Conservation (phyloP, 2,797 vertebrate genomes). For the Molossus molossus region DNA sequence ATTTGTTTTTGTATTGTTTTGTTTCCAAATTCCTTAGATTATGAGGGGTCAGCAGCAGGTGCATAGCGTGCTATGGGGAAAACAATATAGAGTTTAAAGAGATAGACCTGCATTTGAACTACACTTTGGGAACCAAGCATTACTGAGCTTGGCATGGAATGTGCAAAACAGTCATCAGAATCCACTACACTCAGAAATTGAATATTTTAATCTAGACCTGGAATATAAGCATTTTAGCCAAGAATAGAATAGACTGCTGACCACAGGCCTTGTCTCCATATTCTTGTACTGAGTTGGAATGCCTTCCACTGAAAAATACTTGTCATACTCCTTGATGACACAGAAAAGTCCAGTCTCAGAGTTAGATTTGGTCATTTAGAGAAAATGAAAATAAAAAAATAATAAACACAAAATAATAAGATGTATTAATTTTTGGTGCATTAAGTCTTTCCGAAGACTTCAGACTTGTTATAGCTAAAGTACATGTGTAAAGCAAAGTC, state of each 20-base stretch:
- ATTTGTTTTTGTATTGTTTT: conserved; percentile 9
- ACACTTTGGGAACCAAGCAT: not conserved
- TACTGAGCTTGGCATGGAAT: not conserved
- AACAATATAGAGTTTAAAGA: not conserved
- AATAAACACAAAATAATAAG: not conserved
- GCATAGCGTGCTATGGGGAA: not conserved
- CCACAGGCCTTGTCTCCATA: not conserved
- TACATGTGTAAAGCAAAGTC: not conserved
- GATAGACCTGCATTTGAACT: not conserved
- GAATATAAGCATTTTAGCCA: not conserved
- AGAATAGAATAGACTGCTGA: not conserved
- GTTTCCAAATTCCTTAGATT: not conserved
- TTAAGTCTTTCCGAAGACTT: conserved; percentile 31
- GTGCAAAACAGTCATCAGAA: not conserved
- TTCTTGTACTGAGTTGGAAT: not conserved
- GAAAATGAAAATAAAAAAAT: not conserved
- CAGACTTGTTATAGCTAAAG: not conserved
- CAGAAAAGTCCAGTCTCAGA: not conserved
- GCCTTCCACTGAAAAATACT: not conserved
- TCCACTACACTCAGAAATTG: not conserved
- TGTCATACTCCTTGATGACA: not conserved
- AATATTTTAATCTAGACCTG: not conserved
- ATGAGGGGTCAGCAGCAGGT: not conserved
- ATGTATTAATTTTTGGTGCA: not conserved
- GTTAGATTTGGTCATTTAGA: not conserved